phyloP scores from a whole-genome alignment of 2,888 invertebrate genomes.

The Agrochola lota region DNA sequence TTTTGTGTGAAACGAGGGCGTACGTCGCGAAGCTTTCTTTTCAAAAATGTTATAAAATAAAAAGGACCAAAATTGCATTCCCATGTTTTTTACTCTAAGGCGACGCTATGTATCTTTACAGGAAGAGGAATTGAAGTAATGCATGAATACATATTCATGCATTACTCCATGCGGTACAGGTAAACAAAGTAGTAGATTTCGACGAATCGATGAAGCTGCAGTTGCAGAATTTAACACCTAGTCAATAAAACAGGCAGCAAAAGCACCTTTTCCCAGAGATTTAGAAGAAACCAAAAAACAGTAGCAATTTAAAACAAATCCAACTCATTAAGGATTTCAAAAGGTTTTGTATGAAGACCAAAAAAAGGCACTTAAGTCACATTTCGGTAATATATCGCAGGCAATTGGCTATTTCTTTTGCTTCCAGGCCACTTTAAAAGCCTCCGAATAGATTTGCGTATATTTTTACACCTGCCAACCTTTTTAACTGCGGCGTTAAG shows the following conservation, averaged over 20 bases:
- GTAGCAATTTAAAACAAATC: constrained; percentile 54
- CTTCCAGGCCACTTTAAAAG: constrained; percentile 47
- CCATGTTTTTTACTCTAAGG: too few species aligned
- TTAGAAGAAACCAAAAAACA: constrained; percentile 38
- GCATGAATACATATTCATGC: too few species aligned
- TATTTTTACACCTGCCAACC: constrained; percentile 60
- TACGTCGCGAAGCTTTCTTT: too few species aligned
- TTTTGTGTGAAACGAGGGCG: too few species aligned
- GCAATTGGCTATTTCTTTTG: constrained; percentile 57
- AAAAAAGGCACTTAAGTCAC: constrained; percentile 60
- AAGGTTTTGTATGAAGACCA: constrained; percentile 36
- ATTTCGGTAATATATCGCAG: constrained; percentile 54
- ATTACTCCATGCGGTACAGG: too few species aligned
- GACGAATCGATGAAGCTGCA: not conserved
- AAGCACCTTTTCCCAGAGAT: constrained; percentile 1
- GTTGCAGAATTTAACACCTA: not conserved
- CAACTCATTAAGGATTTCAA: constrained; percentile 53
- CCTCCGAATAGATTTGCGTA: constrained; percentile 33
- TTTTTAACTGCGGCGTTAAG: constrained; percentile 38
- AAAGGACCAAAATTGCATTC: too few species aligned
- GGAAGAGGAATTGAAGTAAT: not conserved
- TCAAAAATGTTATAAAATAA: too few species aligned
- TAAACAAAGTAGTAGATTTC: not conserved
- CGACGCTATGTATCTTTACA: not conserved
- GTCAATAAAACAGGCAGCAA: not conserved